Evolutionary conservation across 2,888 invertebrate species (phyloP), one percentile per base, ranked within the genome.

Genomic region (Poecilus cupreus): DNA sequence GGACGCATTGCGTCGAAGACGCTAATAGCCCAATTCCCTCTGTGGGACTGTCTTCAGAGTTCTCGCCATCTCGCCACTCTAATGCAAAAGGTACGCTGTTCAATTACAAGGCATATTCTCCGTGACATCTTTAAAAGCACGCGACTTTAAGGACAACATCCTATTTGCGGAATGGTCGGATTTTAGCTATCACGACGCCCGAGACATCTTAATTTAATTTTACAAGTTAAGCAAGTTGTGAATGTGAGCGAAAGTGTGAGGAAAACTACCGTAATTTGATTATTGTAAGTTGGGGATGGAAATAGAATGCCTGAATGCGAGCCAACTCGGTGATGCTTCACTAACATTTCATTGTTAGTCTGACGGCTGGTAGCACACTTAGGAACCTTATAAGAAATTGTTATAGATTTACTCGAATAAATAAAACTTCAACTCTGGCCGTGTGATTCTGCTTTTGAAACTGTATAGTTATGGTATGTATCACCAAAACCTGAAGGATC

Each of bases 231-330:
- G 22, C 60, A 60, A 60, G 60, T 60, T 60, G 60, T 24, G 60
- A 60, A 60, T 60, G 60, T 60, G 60, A 60, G 60, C 26, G 60
- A 60, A 60, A 60, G 60, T 60, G 60, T 60, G 26, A n/a, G 1
- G 24, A 60, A 54, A 60, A 60, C 26, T 60, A 60, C 60, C 26
- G 22, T 60, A 60, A 60, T 60, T 60, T 26, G 24, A 60, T 60
- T 60, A 60, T 60, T 60, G 54, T 13, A 60, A 60, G 60, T 60
- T 22, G 24, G 13, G 24, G 26, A 54, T 24, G n/a, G 26, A 13
- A 26, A 60, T 60, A 60, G 60, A 54, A 54, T 8, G 32, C 32
- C n/a, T 20, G 18, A 54, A 54, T 20, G 24, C n/a, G 60, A 22
- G 60, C 6, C 20, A 54, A 60, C 22, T 60, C 8, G 24, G 5